Evolutionary conservation across 37 sponge, comb jelly and placozoan species (phyloP).

Genomic region (Lycopodina hypogea): DNA sequence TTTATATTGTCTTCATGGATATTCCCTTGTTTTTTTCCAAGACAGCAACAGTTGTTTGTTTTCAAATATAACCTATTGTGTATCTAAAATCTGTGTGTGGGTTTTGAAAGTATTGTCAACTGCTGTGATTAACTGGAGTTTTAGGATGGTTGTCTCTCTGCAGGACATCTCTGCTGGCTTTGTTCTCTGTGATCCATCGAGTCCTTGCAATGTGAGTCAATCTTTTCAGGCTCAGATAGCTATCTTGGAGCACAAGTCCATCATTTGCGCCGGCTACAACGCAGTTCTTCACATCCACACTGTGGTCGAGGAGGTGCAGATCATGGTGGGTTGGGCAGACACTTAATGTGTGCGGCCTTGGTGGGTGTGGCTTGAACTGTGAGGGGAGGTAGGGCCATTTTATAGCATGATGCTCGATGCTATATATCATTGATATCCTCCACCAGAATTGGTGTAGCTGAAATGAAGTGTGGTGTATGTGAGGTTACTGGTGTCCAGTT

Average conservation of each 20-base stretch:
- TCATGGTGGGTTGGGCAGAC: conserved; percentile 54
- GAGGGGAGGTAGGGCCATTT: neutral
- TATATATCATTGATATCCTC: neutral
- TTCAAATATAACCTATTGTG: too few species aligned
- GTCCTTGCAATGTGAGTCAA: conserved; percentile 64
- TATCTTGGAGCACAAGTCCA: conserved; percentile 88
- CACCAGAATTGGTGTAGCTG: too few species aligned
- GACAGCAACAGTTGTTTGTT: too few species aligned
- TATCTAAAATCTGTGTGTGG: too few species aligned
- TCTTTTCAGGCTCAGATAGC: conserved; percentile 76
- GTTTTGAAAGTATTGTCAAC: too few species aligned
- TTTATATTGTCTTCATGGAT: too few species aligned
- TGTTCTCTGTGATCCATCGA: conserved; percentile 70
- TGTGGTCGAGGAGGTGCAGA: conserved; percentile 90
- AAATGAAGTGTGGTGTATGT: too few species aligned
- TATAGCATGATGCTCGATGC: neutral
- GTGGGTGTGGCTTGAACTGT: neutral
- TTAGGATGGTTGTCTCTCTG: conserved; percentile 47
- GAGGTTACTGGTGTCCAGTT: too few species aligned
- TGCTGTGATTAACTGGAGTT: too few species aligned
- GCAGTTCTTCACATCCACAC: conserved; percentile 92
- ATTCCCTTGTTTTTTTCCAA: too few species aligned
- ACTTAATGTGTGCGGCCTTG: neutral
- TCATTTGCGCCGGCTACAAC: conserved; percentile 94
- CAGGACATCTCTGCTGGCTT: conserved; percentile 81